Base-by-base conservation (phyloP, 2,797 vertebrate species). In the Dipus sagitta region DNA sequence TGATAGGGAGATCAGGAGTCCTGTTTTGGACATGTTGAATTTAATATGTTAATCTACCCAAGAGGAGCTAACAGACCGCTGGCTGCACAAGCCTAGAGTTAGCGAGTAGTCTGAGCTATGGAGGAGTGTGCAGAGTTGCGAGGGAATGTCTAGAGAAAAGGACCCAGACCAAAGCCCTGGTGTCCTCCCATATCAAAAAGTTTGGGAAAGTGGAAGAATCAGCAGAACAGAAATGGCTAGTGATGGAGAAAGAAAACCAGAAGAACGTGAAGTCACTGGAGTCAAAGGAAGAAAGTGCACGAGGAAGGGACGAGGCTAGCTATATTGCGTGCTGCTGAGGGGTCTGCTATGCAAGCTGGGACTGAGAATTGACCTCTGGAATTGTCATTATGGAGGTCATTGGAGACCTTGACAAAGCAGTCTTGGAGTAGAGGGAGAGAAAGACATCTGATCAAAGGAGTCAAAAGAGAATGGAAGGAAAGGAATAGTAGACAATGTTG, bases 171-270 rank as follows among this genome's bases (percentile, higher is more conserved):
- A 68, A 75, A 54, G 38, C n/a, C 17, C 79, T n/a, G 18, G 42
- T 17, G 47, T 13, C 30, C 24, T 88, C n/a, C 60, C 38, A 3
- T 17, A 65, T 92, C 15, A 24, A 72, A 79, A 88, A 76, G 38
- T 93, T 83, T 92, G 72, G n/a, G 88, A 30, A 88, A 92, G 71
- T 84, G 80, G 80, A 92, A 90, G 75, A 87, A 86, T 74, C 54
- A 65, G n/a, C 17, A 90, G 74, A 47, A 77, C 83, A 90, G 1
- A 92, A 93, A 90, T 32, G 52, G 54, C 23, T 54, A n/a, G 68
- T 65, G 82, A 74, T 90, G 75, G 52, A 75, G 85, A 87, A 84
- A 67, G 58, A 81, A 80, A 62, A 32, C 64, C 38, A 34, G 74
- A 76, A 91, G 54, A 78, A 24, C 30, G 12, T 90, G 88, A 70